Conservation (phyloP, 2,888 invertebrate genomes). For the Anthoptus insignis region DNA sequence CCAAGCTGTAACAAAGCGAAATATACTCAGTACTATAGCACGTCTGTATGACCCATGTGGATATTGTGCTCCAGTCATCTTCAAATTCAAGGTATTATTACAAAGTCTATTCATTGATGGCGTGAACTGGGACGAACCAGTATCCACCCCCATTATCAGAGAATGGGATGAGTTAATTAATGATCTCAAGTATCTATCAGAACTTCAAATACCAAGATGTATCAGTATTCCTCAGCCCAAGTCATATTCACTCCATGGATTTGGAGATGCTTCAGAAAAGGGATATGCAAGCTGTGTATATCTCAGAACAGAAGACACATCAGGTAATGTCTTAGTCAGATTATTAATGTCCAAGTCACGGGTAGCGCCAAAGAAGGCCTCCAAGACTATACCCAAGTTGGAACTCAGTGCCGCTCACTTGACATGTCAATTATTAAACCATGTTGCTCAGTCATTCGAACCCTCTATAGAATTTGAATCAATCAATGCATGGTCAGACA, state of each 20-base stretch:
- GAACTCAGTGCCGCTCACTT: constrained; percentile 18
- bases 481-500: constrained; percentile 24
- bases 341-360: constrained; percentile 6
- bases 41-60: constrained; percentile 14
- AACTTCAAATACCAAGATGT: constrained; percentile 10
- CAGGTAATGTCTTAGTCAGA: constrained; percentile 13
- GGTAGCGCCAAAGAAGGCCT: constrained; percentile 6
- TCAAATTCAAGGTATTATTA: constrained; percentile 23
- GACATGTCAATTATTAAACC: constrained; percentile 3
- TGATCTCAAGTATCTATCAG: constrained; percentile 13
- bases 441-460: constrained; percentile 12
- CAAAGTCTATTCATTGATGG: constrained; percentile 24
- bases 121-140: constrained; percentile 25
- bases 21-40: constrained; percentile 13
- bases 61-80: constrained; percentile 24
- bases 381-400: constrained; percentile 13
- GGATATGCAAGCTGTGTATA: constrained; percentile 11
- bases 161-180: constrained; percentile 16
- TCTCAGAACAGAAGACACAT: constrained; percentile 1
- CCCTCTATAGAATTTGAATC: constrained; percentile 3
- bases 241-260: neutral
- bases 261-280: constrained; percentile 14
- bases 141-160: constrained; percentile 7
- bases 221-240: neutral
- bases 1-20: neutral